These are phyloP conservation scores for Cheilosia impressa DNA, from an alignment of 2,888 invertebrate genomes.

Conservation along the genomic window DNA sequence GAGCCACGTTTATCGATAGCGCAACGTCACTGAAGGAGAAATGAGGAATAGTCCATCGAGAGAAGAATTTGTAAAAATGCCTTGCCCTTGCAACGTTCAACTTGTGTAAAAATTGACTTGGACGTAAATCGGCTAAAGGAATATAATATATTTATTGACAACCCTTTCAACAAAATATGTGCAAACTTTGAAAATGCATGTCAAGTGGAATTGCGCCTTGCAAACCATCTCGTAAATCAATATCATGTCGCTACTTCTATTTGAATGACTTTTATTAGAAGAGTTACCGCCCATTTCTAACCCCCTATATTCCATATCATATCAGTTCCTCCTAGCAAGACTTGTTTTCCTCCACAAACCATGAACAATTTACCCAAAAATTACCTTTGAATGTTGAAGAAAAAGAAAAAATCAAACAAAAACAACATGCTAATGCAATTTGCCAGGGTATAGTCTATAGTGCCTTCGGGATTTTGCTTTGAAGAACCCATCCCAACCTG, in stretches of 20 bases:
- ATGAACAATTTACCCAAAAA: slow-evolving; percentile 54
- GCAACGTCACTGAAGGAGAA: too few relatives aligned
- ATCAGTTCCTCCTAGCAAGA: not conserved
- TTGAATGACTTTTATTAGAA: slow-evolving; percentile 32
- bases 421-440: slow-evolving; percentile 68
- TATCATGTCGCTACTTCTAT: not conserved
- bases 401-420: slow-evolving; percentile 43
- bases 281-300: slow-evolving; percentile 57
- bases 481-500: slow-evolving; percentile 61
- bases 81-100: too few relatives aligned
- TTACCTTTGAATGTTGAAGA: slow-evolving; percentile 1
- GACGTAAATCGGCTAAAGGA: too few relatives aligned
- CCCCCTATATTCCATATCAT: slow-evolving; percentile 10
- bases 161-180: too few relatives aligned
- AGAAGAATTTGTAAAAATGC: too few relatives aligned
- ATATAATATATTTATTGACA: too few relatives aligned
- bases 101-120: too few relatives aligned
- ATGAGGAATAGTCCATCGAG: too few relatives aligned
- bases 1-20: too few relatives aligned
- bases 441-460: slow-evolving; percentile 34
- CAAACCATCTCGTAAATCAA: too few relatives aligned
- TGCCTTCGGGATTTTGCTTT: slow-evolving; percentile 3
- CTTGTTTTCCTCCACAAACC: slow-evolving; percentile 53
- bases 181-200: too few relatives aligned
- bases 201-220: too few relatives aligned